Evolutionary conservation across 2,888 invertebrate genomes (phyloP).

Genomic region (Drosophila kanekoi): DNA sequence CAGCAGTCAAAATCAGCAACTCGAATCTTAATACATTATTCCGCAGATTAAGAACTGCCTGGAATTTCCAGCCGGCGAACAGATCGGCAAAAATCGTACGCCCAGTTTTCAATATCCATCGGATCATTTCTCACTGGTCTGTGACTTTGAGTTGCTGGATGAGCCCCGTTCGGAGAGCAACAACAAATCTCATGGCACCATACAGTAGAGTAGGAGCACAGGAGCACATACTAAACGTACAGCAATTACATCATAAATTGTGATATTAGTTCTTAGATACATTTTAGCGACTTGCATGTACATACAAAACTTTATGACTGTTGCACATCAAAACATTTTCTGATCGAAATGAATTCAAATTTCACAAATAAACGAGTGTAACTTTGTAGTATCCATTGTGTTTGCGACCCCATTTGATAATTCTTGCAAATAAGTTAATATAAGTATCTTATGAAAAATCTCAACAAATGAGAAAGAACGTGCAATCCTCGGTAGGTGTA

Average conservation of each 20-base stretch:
- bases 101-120: slow-evolving; percentile 90
- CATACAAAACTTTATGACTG: slow-evolving; percentile 20
- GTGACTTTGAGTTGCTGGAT: slow-evolving; percentile 86
- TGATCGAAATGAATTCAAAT: slow-evolving; percentile 40
- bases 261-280: slow-evolving; percentile 84
- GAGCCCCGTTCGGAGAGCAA: slow-evolving; percentile 16
- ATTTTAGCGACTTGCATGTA: slow-evolving; percentile 70
- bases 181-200: slow-evolving; percentile 41
- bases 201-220: slow-evolving; percentile 47
- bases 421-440: neutral
- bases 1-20: no score
- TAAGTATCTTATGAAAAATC: neutral
- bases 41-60: slow-evolving; percentile 83
- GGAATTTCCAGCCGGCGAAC: slow-evolving; percentile 88
- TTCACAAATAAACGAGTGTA: slow-evolving; percentile 63
- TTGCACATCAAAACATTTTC: slow-evolving; percentile 57
- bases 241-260: slow-evolving; percentile 80
- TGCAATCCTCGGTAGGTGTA: no score
- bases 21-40: neutral
- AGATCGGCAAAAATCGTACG: slow-evolving; percentile 89
- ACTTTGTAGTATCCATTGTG: slow-evolving; percentile 12
- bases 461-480: no score
- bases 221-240: slow-evolving; percentile 49
- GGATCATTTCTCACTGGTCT: slow-evolving; percentile 91
- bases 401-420: neutral